Evolutionary conservation across 2,888 invertebrate species (phyloP).

Genomic region (Morinoia aosen): DNA sequence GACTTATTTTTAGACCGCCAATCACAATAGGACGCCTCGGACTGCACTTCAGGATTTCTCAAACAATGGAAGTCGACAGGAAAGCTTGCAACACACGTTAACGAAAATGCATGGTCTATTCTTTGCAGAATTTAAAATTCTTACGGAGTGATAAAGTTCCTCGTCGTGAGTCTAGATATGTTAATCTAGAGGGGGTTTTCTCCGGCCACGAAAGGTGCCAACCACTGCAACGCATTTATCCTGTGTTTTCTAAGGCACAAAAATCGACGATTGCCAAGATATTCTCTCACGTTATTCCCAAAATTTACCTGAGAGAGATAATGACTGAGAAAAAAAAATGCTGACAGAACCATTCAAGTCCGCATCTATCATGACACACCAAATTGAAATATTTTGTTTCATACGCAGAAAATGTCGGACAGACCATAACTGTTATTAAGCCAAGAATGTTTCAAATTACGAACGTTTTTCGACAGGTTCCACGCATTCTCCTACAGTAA

Average conservation of each 20-base stretch:
- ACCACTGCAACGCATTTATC: neutral
- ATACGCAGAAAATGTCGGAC: neutral
- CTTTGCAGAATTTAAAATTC: neutral
- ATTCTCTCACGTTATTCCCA: neutral
- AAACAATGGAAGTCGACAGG: neutral
- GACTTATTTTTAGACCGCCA: neutral
- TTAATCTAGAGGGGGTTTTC: slow-evolving; percentile 20
- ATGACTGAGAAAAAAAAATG: neutral
- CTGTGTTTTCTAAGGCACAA: neutral
- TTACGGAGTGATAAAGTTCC: neutral
- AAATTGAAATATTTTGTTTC: neutral
- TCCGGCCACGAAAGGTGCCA: neutral
- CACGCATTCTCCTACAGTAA: neutral
- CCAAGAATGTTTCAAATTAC: neutral
- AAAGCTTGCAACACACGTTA: neutral
- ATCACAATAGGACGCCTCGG: neutral
- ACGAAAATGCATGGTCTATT: neutral
- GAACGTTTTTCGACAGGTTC: neutral
- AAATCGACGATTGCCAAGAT: neutral
- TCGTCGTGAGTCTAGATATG: slow-evolving; percentile 36
- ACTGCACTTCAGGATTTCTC: neutral
- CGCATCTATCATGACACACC: neutral
- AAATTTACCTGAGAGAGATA: neutral
- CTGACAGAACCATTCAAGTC: neutral
- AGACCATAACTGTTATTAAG: neutral